Evolutionary conservation across 1,140 invertebrate species (phyloP).

Genomic region (Antheraea pernyi): DNA sequence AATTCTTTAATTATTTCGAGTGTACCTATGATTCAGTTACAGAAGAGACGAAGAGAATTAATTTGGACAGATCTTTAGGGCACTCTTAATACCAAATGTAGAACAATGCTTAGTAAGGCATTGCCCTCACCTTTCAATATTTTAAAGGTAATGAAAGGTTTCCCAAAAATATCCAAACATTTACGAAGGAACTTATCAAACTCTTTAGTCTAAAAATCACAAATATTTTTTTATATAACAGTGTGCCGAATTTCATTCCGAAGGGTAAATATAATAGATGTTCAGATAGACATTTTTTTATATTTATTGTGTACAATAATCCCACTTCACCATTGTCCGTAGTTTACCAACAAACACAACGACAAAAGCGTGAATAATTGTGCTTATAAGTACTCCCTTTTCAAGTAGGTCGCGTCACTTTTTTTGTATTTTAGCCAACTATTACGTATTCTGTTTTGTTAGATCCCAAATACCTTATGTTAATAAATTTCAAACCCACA

Average conservation of each 20-base stretch:
- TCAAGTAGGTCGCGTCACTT: constrained; percentile 4
- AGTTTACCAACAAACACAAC: constrained; percentile 59
- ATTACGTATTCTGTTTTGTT: neutral
- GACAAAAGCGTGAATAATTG: constrained; percentile 59
- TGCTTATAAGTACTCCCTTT: constrained; percentile 42
- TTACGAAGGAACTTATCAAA: neutral
- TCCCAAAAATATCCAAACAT: no score
- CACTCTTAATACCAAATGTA: no score
- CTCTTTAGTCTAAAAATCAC: no score
- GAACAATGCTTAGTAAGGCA: no score
- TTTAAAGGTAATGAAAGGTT: no score
- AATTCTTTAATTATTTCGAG: no score
- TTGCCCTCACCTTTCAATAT: no score
- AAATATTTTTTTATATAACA: no score
- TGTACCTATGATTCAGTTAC: no score
- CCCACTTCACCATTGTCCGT: constrained; percentile 46
- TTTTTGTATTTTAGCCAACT: neutral
- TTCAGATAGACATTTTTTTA: neutral
- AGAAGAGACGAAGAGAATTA: no score
- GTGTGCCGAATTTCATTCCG: neutral
- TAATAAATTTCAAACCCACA: neutral
- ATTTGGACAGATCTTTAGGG: no score
- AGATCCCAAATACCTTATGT: neutral
- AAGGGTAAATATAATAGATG: neutral
- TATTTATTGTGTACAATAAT: constrained; percentile 37